Evolutionary conservation across 2,797 vertebrate genomes (phyloP).

Genomic region (Eutrigla gurnardus): DNA sequence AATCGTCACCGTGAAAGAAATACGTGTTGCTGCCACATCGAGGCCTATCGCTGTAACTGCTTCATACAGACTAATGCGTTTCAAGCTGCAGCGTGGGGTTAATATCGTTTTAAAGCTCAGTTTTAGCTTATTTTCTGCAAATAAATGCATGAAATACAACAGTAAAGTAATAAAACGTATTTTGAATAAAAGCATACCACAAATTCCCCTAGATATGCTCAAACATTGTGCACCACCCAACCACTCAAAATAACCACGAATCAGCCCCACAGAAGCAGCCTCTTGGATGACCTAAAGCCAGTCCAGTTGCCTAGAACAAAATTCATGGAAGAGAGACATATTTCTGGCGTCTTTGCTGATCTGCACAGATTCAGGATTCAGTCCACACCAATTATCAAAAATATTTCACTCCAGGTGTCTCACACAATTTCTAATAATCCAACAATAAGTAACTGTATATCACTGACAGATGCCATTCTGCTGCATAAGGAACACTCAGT

Average conservation of each 20-base stretch:
- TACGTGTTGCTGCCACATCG: conserved; percentile 35
- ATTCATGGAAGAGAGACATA: no score
- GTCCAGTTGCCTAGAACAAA: no score
- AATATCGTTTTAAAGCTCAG: conserved; percentile 6
- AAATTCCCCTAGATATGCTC: background rate
- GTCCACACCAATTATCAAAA: background rate
- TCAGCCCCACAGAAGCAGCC: no score
- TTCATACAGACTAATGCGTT: background rate
- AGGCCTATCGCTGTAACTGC: conserved; percentile 36
- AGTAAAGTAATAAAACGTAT: background rate
- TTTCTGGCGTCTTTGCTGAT: background rate
- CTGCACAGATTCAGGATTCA: conserved; percentile 2
- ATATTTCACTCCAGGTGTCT: background rate
- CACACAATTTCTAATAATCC: no score
- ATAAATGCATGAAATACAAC: background rate
- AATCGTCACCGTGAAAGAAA: fast-evolving
- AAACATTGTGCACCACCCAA: no score
- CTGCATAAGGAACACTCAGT: background rate
- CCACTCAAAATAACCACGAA: no score
- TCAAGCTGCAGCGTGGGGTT: conserved; percentile 14
- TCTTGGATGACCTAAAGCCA: no score
- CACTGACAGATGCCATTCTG: background rate
- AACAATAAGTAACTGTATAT: background rate
- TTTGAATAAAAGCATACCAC: background rate
- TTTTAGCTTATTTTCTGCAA: background rate